Percentiles rank a stretch among this genome's conserved stretches.
Evolutionary conservation across 2,113 vertebrate genomes (phyloP).

Genomic region (Morone chrysops): DNA sequence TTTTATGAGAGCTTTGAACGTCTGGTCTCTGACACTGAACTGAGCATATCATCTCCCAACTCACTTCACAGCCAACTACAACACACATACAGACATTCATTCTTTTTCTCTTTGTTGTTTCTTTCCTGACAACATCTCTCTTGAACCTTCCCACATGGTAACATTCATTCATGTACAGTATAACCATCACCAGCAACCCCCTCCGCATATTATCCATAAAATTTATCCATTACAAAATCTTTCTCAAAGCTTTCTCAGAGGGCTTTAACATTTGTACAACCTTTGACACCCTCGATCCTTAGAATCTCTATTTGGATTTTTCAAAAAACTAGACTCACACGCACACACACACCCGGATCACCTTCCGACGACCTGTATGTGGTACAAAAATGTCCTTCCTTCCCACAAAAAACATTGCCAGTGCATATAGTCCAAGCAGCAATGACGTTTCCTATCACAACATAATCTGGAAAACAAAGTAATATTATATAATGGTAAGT

Average conservation of each 20-base stretch:
- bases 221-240: background rate
- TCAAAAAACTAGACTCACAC: background rate
- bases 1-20: slow-evolving; percentile 36
- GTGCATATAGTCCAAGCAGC: background rate
- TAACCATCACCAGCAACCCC: background rate
- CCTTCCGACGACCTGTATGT: background rate
- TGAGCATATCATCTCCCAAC: slow-evolving; percentile 4
- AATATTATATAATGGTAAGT: background rate
- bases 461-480: background rate
- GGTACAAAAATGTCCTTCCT: background rate
- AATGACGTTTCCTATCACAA: background rate
- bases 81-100: background rate
- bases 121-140: background rate
- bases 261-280: background rate
- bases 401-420: no score
- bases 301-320: background rate
- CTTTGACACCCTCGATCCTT: background rate
- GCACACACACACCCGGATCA: background rate
- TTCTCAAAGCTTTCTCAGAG: background rate
- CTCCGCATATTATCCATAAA: background rate
- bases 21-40: slow-evolving; percentile 27
- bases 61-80: background rate
- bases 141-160: background rate
- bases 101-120: background rate
- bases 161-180: background rate